Evolutionary conservation across 2,888 invertebrate genomes (phyloP).

Genomic region (Cantharis rustica): DNA sequence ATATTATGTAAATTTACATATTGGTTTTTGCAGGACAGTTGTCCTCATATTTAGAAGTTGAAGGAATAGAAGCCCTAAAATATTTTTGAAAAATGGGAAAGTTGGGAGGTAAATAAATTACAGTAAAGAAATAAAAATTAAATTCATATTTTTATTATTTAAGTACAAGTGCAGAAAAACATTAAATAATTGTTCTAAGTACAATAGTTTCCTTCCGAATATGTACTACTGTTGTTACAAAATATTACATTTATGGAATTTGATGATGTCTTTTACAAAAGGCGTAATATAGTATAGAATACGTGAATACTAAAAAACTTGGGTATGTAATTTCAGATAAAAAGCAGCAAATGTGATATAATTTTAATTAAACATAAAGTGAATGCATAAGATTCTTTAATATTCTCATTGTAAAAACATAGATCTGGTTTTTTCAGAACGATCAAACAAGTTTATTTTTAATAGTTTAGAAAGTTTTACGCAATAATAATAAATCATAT

Average conservation of each 20-base stretch:
- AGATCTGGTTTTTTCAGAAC: too few relatives aligned
- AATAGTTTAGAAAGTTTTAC: not conserved
- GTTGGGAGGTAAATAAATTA: not conserved
- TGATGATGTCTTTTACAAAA: not conserved
- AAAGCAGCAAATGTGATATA: too few relatives aligned
- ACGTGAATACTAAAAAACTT: too few relatives aligned
- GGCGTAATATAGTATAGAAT: not conserved
- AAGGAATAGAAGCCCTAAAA: not conserved
- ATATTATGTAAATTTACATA: too few relatives aligned
- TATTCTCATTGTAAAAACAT: not conserved
- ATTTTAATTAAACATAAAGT: not conserved
- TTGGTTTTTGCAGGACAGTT: too few relatives aligned
- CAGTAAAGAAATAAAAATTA: not conserved
- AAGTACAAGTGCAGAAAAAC: not conserved
- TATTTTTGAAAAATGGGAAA: not conserved
- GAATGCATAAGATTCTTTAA: not conserved
- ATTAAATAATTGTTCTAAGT: not conserved
- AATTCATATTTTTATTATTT: not conserved
- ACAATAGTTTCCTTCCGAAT: not conserved
- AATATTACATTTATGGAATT: not conserved
- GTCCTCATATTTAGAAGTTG: too few relatives aligned
- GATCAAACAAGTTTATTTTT: not conserved
- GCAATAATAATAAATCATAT: not conserved
- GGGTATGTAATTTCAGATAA: too few relatives aligned
- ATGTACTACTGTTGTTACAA: slow-evolving; percentile 2